Conservation (phyloP, 2,113 vertebrate species). For the Pelobates fuscus region DNA sequence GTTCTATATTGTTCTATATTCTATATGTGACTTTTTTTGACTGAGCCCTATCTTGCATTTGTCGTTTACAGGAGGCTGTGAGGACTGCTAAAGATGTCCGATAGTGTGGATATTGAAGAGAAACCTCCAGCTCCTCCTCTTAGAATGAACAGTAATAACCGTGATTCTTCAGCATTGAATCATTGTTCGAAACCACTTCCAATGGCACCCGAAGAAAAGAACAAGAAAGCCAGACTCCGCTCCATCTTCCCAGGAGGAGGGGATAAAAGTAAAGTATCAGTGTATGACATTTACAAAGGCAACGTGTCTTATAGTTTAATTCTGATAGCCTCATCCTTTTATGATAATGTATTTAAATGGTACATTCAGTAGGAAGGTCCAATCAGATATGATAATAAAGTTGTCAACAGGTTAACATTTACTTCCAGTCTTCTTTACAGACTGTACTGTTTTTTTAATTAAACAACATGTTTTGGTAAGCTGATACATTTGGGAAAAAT, state of each 20-base stretch:
- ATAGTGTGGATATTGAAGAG: constrained; percentile 95
- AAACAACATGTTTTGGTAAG: too few species aligned
- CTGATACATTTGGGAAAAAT: too few species aligned
- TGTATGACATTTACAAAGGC: constrained; percentile 28
- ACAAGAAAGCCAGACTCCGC: constrained; percentile 96
- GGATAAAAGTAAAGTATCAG: constrained; percentile 94
- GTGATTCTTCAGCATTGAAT: constrained; percentile 91
- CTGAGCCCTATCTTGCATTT: neutral
- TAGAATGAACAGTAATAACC: constrained; percentile 98
- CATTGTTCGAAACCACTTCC: constrained; percentile 95
- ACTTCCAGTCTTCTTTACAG: neutral
- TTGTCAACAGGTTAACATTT: neutral
- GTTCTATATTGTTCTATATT: too few species aligned
- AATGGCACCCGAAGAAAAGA: constrained; percentile 99
- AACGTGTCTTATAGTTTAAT: neutral
- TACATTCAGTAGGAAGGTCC: neutral
- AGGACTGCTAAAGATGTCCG: constrained; percentile 94
- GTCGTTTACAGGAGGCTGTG: constrained; percentile 76
- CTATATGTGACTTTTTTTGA: too few species aligned
- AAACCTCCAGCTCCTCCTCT: constrained; percentile 96
- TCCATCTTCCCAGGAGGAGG: constrained; percentile 98
- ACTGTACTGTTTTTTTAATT: too few species aligned
- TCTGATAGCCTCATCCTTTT: neutral
- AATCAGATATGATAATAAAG: neutral
- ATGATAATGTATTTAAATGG: neutral